These are phyloP conservation scores for Tragopan temminckii DNA, from an alignment of 2,797 vertebrate genomes.

Conservation along the genomic window DNA sequence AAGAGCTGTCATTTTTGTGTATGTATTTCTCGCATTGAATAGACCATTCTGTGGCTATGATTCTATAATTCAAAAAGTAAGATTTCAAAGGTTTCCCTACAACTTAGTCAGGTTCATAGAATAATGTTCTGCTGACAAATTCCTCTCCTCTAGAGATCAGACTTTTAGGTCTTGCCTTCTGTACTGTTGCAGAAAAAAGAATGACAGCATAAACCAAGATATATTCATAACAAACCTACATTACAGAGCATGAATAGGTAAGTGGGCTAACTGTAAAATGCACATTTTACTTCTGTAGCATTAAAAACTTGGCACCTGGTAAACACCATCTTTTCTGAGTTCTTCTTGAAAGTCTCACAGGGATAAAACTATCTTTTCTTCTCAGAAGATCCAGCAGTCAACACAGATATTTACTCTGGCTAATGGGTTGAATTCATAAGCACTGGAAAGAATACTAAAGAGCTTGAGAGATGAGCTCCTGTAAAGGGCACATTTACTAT, in stretches of 20 bases:
- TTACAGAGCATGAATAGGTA: not conserved
- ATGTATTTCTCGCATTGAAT: not conserved
- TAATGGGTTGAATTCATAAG: not conserved
- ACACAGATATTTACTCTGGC: not conserved
- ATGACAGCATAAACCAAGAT: not conserved
- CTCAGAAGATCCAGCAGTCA: not conserved
- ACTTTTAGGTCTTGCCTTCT: not conserved
- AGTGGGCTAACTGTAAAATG: not conserved
- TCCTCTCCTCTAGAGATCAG: not conserved
- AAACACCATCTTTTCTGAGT: not conserved
- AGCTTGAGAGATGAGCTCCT: slow-evolving; percentile 17
- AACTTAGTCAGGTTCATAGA: not conserved
- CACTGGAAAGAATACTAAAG: not conserved
- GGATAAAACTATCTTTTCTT: not conserved
- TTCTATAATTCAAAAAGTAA: not conserved
- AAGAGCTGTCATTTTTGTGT: not conserved
- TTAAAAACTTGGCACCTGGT: not conserved
- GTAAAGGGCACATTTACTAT: not conserved
- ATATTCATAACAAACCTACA: not conserved
- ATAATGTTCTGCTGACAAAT: not conserved
- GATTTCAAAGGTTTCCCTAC: not conserved
- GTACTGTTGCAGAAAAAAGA: not conserved
- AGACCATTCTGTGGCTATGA: not conserved
- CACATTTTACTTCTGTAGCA: not conserved
- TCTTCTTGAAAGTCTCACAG: not conserved